These are phyloP conservation scores for Calliopum simillimum DNA, from an alignment of 2,888 invertebrate species.

Conservation along the genomic window DNA sequence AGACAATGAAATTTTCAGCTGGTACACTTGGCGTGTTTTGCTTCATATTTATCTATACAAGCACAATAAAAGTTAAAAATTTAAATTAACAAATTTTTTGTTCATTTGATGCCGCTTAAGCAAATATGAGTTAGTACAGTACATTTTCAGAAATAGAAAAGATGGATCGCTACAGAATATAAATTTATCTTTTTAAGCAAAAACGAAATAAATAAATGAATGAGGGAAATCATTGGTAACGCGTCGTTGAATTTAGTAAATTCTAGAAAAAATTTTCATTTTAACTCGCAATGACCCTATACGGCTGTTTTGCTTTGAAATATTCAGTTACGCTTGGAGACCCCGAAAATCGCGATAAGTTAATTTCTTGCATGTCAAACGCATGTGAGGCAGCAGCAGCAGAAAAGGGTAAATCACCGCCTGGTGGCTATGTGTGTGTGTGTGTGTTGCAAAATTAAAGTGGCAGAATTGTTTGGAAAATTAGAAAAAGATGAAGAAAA, in stretches of 20 bases:
- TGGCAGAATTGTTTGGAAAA: neutral
- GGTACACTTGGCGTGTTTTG: too few relatives aligned
- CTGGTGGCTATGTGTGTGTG: neutral
- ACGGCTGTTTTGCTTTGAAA: slow-evolving; percentile 50
- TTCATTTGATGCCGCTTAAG: too few relatives aligned
- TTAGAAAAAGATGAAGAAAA: neutral
- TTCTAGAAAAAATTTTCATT: slow-evolving; percentile 23
- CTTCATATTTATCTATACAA: too few relatives aligned
- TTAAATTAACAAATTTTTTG: too few relatives aligned
- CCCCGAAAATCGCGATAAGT: slow-evolving; percentile 60
- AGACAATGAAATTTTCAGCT: too few relatives aligned
- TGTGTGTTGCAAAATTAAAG: slow-evolving; percentile 36
- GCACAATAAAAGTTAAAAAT: too few relatives aligned
- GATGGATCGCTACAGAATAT: too few relatives aligned
- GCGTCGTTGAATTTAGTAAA: slow-evolving; percentile 62
- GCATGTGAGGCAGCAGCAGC: slow-evolving; percentile 28
- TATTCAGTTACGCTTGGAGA: slow-evolving; percentile 58
- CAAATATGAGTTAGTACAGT: too few relatives aligned
- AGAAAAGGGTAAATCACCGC: slow-evolving; percentile 54
- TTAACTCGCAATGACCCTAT: slow-evolving; percentile 52
- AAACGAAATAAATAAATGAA: slow-evolving; percentile 44
- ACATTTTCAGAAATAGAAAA: too few relatives aligned
- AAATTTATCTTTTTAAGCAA: too few relatives aligned
- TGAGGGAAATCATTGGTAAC: slow-evolving; percentile 66
- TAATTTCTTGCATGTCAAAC: slow-evolving; percentile 52